Percentiles rank a stretch among this genome's conserved stretches.
Evolutionary conservation across 2,113 vertebrate species (phyloP).

Genomic region (Thinocorus orbignyianus): DNA sequence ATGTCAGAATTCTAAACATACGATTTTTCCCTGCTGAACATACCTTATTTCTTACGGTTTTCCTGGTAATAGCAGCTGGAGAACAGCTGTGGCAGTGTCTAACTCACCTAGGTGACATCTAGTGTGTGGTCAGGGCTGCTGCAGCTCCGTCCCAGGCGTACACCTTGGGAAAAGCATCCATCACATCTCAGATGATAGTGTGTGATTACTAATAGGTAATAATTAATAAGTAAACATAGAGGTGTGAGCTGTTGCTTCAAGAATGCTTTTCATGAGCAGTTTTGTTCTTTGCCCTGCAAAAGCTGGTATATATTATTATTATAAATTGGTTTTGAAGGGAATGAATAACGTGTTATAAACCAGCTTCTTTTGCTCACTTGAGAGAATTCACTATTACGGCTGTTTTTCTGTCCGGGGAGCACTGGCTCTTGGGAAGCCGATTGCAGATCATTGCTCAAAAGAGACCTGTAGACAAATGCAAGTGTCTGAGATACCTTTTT

Average conservation of each 20-base stretch:
- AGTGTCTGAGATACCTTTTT: neutral
- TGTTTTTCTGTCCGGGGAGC: neutral
- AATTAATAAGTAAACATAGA: neutral
- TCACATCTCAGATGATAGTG: neutral
- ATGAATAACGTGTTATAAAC: neutral
- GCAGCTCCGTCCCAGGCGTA: neutral
- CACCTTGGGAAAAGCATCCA: neutral
- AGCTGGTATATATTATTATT: too few species aligned
- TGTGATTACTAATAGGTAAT: neutral
- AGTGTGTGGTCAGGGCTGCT: neutral
- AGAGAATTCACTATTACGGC: neutral
- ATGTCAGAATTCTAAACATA: neutral
- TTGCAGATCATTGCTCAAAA: neutral
- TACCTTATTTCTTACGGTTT: neutral
- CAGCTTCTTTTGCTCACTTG: neutral
- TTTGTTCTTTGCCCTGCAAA: neutral
- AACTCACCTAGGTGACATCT: rapidly evolving
- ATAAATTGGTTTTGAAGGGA: too few species aligned
- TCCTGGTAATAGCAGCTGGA: neutral
- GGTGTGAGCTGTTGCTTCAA: neutral
- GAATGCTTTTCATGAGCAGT: neutral
- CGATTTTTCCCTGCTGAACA: neutral
- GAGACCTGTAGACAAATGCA: neutral
- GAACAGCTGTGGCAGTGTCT: neutral
- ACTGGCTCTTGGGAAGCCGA: neutral